Evolutionary conservation across 2,797 vertebrate species (phyloP), one percentile per base, ranked within the genome.

Genomic region (Phaenicophaeus curvirostris): DNA sequence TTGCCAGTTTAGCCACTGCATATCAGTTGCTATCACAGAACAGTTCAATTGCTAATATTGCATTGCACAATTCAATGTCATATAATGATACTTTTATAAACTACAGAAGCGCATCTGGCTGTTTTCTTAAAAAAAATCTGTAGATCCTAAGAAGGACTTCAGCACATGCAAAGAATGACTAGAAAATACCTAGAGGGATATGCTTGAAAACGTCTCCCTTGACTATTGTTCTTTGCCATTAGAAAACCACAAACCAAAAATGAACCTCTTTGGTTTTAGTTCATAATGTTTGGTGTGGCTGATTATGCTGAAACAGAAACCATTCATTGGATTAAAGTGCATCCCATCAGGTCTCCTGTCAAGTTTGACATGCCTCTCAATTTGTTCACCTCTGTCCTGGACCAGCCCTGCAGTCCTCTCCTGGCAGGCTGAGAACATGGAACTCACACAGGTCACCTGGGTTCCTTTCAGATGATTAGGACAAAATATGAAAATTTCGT

Each of bases 11-110:
- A 78, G 66, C 51, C 79, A 31, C 62, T 53, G 65, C 1, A 0
- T 69, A 66, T 89, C 91, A 35, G 66, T 95, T 95, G 48, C 46
- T 87, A 5, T 80, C 90, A 79, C 85, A 59, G 58, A 81, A 66
- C 15, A 77, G 42, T 83, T 87, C 28, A 69, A 6, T 90, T 85
- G 74, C 39, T 76, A 17, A 59, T 55, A n/a, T 35, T 62, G 10
- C 83, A 69, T 79, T 59, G 30, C 11, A 4, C 25, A 41, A 16
- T 80, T 72, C 39, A 51, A 1, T 53, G 16, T 66, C 25, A 12
- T 11, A 8, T 84, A 53, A 81, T 86, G 46, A 27, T 27, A 39
- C 27, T 62, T 88, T 57, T 72, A 6, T 61, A 39, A 67, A 19
- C 30, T 72, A 3, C 8, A 68, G 68, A 57, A 84, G 15, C 13